Evolutionary conservation across 1,140 invertebrate species (phyloP).

Genomic region (Calephelis virginiensis): DNA sequence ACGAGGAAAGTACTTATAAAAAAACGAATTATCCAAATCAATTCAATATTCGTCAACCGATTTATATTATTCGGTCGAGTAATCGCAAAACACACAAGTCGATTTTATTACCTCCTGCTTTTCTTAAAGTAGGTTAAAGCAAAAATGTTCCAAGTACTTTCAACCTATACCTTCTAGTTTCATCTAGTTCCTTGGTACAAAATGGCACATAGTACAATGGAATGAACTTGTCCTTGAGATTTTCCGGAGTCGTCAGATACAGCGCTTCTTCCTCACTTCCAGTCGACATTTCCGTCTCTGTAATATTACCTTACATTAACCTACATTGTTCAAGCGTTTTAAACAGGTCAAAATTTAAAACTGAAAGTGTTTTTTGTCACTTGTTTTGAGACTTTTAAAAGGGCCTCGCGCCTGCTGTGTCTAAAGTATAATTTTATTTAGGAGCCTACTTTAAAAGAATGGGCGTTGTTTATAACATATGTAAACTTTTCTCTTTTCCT

Average conservation of each 20-base stretch:
- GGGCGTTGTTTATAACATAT: no score
- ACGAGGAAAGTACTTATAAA: no score
- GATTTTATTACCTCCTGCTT: no score
- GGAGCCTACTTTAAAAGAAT: background rate
- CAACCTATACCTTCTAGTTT: slow-evolving; percentile 10
- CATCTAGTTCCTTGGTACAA: slow-evolving; percentile 48
- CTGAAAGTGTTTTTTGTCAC: slow-evolving; percentile 32
- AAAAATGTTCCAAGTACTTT: background rate
- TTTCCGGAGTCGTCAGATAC: slow-evolving; percentile 53
- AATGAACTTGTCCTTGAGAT: slow-evolving; percentile 56
- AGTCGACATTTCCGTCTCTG: slow-evolving; percentile 46
- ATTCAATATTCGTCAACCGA: no score
- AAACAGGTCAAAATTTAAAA: slow-evolving; percentile 4
- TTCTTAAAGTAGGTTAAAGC: no score
- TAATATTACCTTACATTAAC: slow-evolving; percentile 13
- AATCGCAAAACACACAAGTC: no score
- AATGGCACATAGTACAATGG: slow-evolving; percentile 51
- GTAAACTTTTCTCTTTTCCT: no score
- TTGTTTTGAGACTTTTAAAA: slow-evolving; percentile 44
- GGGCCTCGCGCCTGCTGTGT: background rate
- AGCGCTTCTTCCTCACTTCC: slow-evolving; percentile 49
- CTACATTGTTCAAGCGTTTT: background rate
- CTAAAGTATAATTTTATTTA: background rate
- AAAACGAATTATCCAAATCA: no score
- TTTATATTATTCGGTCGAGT: no score